Percentiles rank a stretch among this genome's conserved stretches.
Evolutionary conservation across 2,797 vertebrate species (phyloP).

Genomic region (Sebastes umbrosus): DNA sequence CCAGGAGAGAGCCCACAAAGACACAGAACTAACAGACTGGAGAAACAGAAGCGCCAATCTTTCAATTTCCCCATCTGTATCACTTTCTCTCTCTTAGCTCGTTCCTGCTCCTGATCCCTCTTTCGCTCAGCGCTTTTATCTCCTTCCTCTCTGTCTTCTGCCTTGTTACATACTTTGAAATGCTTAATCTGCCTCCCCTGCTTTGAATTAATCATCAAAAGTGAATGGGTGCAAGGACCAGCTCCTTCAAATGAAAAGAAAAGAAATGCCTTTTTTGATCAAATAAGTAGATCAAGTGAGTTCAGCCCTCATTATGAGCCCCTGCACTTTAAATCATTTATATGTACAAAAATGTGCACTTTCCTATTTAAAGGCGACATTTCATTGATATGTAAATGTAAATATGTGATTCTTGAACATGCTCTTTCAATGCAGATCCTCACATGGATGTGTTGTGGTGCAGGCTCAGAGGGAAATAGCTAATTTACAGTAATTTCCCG

Average conservation of each 20-base stretch:
- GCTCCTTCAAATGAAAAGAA: conserved; percentile 27
- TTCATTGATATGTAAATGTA: conserved; percentile 17
- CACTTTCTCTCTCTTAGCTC: conserved; percentile 24
- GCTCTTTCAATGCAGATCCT: not conserved
- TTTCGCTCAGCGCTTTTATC: conserved; percentile 56
- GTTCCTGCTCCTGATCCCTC: conserved; percentile 31
- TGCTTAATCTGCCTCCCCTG: conserved; percentile 51
- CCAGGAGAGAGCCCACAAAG: conserved; percentile 59
- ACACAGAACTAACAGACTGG: conserved; percentile 50
- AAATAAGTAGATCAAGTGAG: conserved; percentile 21
- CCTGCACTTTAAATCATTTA: conserved; percentile 13
- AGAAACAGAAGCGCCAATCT: conserved; percentile 43
- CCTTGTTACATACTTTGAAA: conserved; percentile 59
- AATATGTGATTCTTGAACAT: conserved; percentile 8
- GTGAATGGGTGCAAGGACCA: conserved; percentile 30
- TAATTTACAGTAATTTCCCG: conserved; percentile 45
- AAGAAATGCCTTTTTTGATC: conserved; percentile 34
- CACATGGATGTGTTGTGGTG: not conserved
- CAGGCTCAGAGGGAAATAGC: conserved; percentile 16
- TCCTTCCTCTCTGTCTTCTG: conserved; percentile 31
- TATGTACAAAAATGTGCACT: not conserved
- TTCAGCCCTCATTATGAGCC: not conserved
- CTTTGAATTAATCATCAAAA: conserved; percentile 68
- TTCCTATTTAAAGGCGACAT: not conserved
- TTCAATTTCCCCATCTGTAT: conserved; percentile 36